Percentiles rank a stretch among this genome's conserved stretches.
phyloP scores from a whole-genome alignment of 1,140 invertebrate species.

The Formica selysi region DNA sequence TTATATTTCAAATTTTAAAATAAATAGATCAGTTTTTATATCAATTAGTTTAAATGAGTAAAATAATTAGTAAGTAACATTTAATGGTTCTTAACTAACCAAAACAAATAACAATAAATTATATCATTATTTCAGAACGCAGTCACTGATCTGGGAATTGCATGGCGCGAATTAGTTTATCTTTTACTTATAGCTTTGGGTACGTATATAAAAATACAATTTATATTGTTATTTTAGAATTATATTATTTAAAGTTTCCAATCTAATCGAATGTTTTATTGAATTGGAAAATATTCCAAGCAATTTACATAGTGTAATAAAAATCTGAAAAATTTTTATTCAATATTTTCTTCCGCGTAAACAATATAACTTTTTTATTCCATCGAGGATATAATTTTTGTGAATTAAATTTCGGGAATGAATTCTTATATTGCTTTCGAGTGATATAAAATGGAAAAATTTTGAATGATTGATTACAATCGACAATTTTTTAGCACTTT shows the following conservation, averaged over 20 bases:
- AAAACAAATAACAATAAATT: slow-evolving; percentile 19
- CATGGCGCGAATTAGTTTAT: slow-evolving; percentile 89
- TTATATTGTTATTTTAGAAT: background rate
- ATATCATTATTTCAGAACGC: slow-evolving; percentile 86
- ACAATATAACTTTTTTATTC: background rate
- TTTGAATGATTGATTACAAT: slow-evolving; percentile 43
- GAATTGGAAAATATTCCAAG: background rate
- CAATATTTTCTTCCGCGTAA: background rate
- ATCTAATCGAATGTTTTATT: slow-evolving; percentile 12
- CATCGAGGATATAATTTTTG: background rate
- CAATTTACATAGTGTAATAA: background rate
- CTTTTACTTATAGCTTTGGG: slow-evolving; percentile 89
- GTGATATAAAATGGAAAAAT: background rate
- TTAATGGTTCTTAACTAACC: background rate
- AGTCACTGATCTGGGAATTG: slow-evolving; percentile 88
- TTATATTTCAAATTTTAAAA: background rate
- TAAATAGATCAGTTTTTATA: background rate
- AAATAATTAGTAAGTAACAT: background rate
- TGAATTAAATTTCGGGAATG: slow-evolving; percentile 32
- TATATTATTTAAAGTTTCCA: background rate
- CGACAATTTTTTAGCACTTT: slow-evolving; percentile 86
- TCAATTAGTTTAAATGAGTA: background rate
- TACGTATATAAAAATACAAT: slow-evolving; percentile 78
- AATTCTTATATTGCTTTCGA: slow-evolving; percentile 27
- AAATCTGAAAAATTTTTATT: background rate